Base-by-base conservation (phyloP, 2,888 invertebrate species). In the Perdita meconis region DNA sequence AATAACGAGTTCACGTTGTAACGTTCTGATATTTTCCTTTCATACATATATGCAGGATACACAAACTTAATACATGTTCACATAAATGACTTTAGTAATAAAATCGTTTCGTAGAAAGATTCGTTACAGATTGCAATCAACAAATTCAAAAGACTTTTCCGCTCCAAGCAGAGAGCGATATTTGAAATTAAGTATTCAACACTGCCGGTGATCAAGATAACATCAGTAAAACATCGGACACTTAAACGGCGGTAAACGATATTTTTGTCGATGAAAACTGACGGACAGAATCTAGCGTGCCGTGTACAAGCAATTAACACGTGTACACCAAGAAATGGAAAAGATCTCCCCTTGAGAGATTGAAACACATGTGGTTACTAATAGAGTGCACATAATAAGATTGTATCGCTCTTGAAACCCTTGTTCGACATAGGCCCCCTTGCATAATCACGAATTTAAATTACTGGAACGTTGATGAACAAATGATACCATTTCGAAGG, bases 381-480 rank as follows among this genome's bases (percentile, higher is more conserved):
- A 72, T 66, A 55, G 66, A 72, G 67, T 42, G 53, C 59, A n/a
- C 57, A 40, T 40, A 55, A 67, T 67, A 44, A 66, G 72, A 72
- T 72, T 55, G 60, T 72, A 72, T 72, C 72, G 24, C 53, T 59
- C 36, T 47, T 53, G 59, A 55, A 66, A 60, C 53, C 59, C 71
- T 71, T 65, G 71, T 51, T 38, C 64, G 16, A 65, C 50, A 38
- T 53, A 19, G 36, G n/a, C 34, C 70, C 57, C 57, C 44, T 71
- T 51, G 19, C 51, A 50, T 59, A 71, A 71, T 64, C 65, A 64
- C 65, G 51, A 64, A 57, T 42, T 34, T 42, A 57, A 30, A 40
- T 10, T n/a, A 22, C n/a, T 1, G 22, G 44, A 26, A 55, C 13
- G 26, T 10, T 19, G 24, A 53, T n/a, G 26, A 34, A 12, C 53